Conservation (phyloP, 2,888 invertebrate genomes). For the Mesodorylaimus sp. region DNA sequence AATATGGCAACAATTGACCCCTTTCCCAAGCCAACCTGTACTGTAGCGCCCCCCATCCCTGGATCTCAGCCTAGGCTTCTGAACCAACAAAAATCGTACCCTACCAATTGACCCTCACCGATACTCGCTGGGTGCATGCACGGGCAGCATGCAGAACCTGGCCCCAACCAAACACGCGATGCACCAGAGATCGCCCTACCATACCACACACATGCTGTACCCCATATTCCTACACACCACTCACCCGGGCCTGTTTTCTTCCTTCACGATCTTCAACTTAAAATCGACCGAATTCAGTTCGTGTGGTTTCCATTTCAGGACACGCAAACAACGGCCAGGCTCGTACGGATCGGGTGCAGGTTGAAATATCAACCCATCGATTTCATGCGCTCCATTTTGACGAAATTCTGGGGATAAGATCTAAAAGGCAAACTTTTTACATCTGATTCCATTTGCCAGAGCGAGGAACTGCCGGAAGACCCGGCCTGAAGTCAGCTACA, state of each 20-base stretch:
- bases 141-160: too few relatives aligned
- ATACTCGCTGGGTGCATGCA: too few relatives aligned
- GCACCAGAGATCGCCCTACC: too few relatives aligned
- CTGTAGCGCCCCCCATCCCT: too few relatives aligned
- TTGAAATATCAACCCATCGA: constrained; percentile 94
- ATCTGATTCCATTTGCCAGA: constrained; percentile 18
- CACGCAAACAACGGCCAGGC: constrained; percentile 58
- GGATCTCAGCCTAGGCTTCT: too few relatives aligned
- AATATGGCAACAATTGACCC: neutral
- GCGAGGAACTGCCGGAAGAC: neutral
- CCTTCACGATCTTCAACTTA: constrained; percentile 54
- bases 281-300: constrained; percentile 91
- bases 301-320: constrained; percentile 93
- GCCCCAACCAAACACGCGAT: too few relatives aligned
- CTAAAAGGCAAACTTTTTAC: constrained; percentile 21
- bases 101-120: constrained; percentile 4
- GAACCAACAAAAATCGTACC: neutral
- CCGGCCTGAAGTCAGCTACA: neutral
- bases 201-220: neutral
- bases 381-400: constrained; percentile 67
- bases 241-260: constrained; percentile 29
- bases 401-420: constrained; percentile 59
- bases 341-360: constrained; percentile 65
- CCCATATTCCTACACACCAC: constrained; percentile 20
- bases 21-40: too few relatives aligned